Base-by-base conservation (phyloP, 1,140 invertebrate species). In the Panulirus ornatus region DNA sequence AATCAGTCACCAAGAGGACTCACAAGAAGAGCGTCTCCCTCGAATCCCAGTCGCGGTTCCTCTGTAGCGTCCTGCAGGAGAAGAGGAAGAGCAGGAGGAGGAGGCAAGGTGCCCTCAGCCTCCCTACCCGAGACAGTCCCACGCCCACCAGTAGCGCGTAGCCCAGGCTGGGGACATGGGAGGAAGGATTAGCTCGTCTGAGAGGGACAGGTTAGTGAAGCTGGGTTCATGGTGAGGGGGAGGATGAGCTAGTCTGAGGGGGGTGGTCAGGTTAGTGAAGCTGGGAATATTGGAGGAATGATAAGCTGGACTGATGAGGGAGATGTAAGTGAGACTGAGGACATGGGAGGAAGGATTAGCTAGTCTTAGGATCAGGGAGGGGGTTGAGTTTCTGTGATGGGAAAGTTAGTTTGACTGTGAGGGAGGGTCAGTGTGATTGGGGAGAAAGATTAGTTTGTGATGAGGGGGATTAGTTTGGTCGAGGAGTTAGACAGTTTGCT, bases 21-120 rank as follows among this genome's bases (percentile, higher is more conserved):
- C 94, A 97, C 96, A 95, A 96, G 58, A 96, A 94, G 84, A 97
- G 94, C 19, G 96, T 95, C 93, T 97, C 96, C 89, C 97, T 95
- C 14, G 96, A 96, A 47, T 94, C 94, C 97, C 97, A 98, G 93
- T 97, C 97, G 71, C 94, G 93, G 93, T 98, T 98, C 88, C 97
- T 94, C 42, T 95, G 93, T 85, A 96, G 94, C 0, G 97, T 97
- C 93, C 96, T 95, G 58, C 95, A 95, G 75, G 95, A 95, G 90
- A 96, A 95, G 5, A 95, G 93, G 2, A 95, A 93, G 2, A 97
- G 93, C 1, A 96, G 94, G 5, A 96, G 93, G 44, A 95, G 91
- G 30, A 96, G 94, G 19, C 94, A 94, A 9, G 94, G 94, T 95
- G 96, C 96, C 84, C 96, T 94, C 89, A 96, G 91, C 93, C 84